Evolutionary conservation across 2,113 vertebrate species (phyloP).

Genomic region (Ovis aries): ARS-UI_Ramb_v3.0 NC_056059.1:83246001-83246500

Average conservation of each 20-base stretch:
- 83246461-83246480: not conserved
- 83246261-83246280: slow-evolving; percentile 65
- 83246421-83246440: not conserved
- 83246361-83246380: not conserved
- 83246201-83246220: slow-evolving; percentile 84
- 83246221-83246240: slow-evolving; percentile 81
- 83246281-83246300: slow-evolving; percentile 41
- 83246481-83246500: not conserved
- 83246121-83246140: slow-evolving; percentile 83
- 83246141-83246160: slow-evolving; percentile 80
- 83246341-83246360: not conserved
- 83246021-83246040: slow-evolving; percentile 84
- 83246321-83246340: slow-evolving; percentile 41
- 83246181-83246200: slow-evolving; percentile 77
- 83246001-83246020: slow-evolving; percentile 87
- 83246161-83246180: slow-evolving; percentile 78
- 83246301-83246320: not conserved
- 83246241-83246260: slow-evolving; percentile 79
- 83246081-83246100: slow-evolving; percentile 81
- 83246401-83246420: not conserved
- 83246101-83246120: slow-evolving; percentile 84
- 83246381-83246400: slow-evolving; percentile 15
- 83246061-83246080: slow-evolving; percentile 80
- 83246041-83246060: slow-evolving; percentile 82
- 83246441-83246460: not conserved